phyloP scores from a whole-genome alignment of 1,140 invertebrate species.

The Maconellicoccus hirsutus region DNA sequence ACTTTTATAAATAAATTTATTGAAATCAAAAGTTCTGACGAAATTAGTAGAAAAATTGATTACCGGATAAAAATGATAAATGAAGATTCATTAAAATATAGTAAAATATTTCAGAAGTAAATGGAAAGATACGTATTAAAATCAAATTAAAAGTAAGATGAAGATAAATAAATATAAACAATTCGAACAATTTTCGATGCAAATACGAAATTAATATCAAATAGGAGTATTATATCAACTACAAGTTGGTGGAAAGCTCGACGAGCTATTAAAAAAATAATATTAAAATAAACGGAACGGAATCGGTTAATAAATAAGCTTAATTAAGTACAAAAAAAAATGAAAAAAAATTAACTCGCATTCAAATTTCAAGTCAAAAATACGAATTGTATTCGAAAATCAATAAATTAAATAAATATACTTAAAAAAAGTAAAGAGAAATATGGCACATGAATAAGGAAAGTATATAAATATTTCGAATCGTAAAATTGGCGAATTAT shows the following conservation, averaged over 20 bases:
- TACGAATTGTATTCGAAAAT: too few relatives aligned
- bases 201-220: background rate
- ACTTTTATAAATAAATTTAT: too few relatives aligned
- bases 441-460: background rate
- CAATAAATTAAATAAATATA: background rate
- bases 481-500: background rate
- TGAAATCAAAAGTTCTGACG: too few relatives aligned
- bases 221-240: background rate
- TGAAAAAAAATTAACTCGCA: too few relatives aligned
- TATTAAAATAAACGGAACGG: background rate
- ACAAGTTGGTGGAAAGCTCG: background rate
- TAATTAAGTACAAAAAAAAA: too few relatives aligned
- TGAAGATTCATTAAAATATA: too few relatives aligned
- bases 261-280: background rate
- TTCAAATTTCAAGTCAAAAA: too few relatives aligned
- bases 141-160: background rate
- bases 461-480: background rate
- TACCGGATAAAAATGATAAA: too few relatives aligned
- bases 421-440: background rate
- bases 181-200: background rate
- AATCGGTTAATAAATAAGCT: background rate
- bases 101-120: too few relatives aligned
- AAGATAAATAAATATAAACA: too few relatives aligned
- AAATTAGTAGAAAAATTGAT: too few relatives aligned
- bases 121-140: background rate